phyloP scores from a whole-genome alignment of 1,140 invertebrate genomes.

The Diabrotica virgifera region DNA sequence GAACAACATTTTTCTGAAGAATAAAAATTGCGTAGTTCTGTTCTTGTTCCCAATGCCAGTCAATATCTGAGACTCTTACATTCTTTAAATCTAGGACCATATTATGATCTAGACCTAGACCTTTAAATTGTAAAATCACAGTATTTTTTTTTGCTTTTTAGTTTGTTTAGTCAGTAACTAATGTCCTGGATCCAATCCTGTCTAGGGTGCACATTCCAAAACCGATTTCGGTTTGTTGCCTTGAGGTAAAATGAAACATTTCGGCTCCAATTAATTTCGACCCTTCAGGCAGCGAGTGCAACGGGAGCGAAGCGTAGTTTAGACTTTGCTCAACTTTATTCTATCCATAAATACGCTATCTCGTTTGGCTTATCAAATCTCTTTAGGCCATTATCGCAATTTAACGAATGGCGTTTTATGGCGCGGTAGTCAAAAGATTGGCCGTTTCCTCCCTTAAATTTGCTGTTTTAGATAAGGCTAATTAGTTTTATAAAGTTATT shows the following conservation, averaged over 20 bases:
- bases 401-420: conserved; percentile 38
- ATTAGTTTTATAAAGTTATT: background rate
- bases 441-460: conserved; percentile 20
- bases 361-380: conserved; percentile 43
- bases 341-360: conserved; percentile 46
- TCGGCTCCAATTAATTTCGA: conserved; percentile 37
- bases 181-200: background rate
- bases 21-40: no score
- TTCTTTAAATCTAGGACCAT: no score
- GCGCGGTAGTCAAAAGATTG: conserved; percentile 14
- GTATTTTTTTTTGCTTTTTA: no score
- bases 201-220: conserved; percentile 23
- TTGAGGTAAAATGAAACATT: conserved; percentile 40
- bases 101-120: no score
- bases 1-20: no score
- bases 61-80: no score
- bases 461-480: conserved; percentile 26
- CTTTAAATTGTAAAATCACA: no score
- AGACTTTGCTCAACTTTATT: conserved; percentile 40
- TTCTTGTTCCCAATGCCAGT: no score
- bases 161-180: no score
- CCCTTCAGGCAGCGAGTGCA: conserved; percentile 34
- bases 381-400: conserved; percentile 46
- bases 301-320: conserved; percentile 36
- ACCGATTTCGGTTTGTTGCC: conserved; percentile 28